Base-by-base conservation (phyloP, 2,888 invertebrate genomes). In the Trisateles emortualis region DNA sequence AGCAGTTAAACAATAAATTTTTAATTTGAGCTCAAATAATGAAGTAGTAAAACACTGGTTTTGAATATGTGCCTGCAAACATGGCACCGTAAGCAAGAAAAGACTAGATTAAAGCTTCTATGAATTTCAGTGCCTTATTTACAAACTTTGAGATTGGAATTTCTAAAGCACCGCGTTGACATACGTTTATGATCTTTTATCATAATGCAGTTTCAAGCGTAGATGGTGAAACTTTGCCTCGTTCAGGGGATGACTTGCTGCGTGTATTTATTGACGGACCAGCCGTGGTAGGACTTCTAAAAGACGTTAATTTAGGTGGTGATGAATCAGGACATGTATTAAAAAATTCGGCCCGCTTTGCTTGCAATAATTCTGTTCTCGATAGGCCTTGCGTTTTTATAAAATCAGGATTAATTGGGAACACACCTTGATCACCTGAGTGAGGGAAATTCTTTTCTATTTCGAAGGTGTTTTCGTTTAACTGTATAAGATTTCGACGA, bases 161-260 rank as follows among this genome's bases (percentile, higher is more conserved):
- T 73, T 73, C 59, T 71, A 72, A 81, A 90, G 87, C 89, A 89
- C 89, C 88, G 75, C 83, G 79, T 79, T 52, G 63, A 63, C 52
- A 64, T 48, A 19, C 14, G 1, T 68, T 46, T 64, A 58, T 64
- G 58, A 52, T 68, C 64, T 69, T n/a, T 72, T 79, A 93, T 93
- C 93, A 93, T 92, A 95, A 95, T 57, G 95, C 94, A 56, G 95
- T 95, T 90, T 95, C 95, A 71, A 95, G 86, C 9, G 95, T 94
- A 38, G 93, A 92, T 11, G 94, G 94, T 36, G 93, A 79, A 13
- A 68, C 67, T 48, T 85, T 85, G 50, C 88, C 87, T 63, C 83
- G 81, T 52, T 91, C 90, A 11, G 90, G 88, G 38, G 90, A 89
- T 16, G 74, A 71, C 75, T 84, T 87, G 62, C 72, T 84, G 61